Conservation (phyloP, 2,888 invertebrate genomes). For the Tetanocera ferruginea region DNA sequence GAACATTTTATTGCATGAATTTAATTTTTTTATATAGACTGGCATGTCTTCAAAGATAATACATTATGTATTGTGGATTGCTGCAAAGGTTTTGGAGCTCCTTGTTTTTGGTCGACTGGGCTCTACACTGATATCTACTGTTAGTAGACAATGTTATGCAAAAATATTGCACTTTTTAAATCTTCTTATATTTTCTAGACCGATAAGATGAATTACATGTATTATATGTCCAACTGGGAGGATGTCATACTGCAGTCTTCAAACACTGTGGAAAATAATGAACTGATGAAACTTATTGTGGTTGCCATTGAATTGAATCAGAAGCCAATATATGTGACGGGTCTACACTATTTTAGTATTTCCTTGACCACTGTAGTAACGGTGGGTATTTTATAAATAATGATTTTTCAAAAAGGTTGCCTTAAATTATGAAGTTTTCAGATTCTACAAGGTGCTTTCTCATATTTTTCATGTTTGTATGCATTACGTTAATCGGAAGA, state of each 20-base stretch:
- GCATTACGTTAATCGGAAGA: constrained; percentile 52
- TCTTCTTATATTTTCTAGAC: constrained; percentile 43
- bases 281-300: constrained; percentile 50
- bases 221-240: constrained; percentile 55
- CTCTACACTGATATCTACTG: constrained; percentile 50
- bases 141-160: constrained; percentile 29
- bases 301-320: constrained; percentile 49
- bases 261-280: constrained; percentile 45
- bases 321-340: constrained; percentile 47
- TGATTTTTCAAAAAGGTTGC: too few species aligned
- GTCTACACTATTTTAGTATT: constrained; percentile 49
- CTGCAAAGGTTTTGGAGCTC: constrained; percentile 51
- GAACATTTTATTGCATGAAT: too few species aligned
- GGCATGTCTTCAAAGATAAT: constrained; percentile 48
- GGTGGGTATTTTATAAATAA: too few species aligned
- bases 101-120: constrained; percentile 53
- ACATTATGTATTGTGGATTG: constrained; percentile 48
- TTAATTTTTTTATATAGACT: constrained; percentile 38
- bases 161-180: too few species aligned
- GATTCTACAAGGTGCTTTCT: constrained; percentile 51
- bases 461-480: constrained; percentile 52
- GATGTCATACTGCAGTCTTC: constrained; percentile 45
- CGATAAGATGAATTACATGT: constrained; percentile 48
- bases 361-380: constrained; percentile 47
- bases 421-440: too few species aligned